Percentiles rank a stretch among this genome's conserved stretches.
Evolutionary conservation across 2,113 vertebrate genomes (phyloP).

Genomic region (Nycticebus coucang): DNA sequence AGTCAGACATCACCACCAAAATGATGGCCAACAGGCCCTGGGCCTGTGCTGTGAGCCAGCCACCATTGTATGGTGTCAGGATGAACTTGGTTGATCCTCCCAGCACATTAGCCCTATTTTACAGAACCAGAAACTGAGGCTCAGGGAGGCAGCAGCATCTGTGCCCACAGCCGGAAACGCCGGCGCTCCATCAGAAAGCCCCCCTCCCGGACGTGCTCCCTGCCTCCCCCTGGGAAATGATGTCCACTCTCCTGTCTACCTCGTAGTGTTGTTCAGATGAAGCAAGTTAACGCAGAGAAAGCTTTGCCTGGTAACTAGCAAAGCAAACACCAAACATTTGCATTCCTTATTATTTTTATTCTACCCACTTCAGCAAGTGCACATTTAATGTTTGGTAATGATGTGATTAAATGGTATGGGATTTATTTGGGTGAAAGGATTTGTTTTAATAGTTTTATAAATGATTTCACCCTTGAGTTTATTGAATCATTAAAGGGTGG

Average conservation of each 20-base stretch:
- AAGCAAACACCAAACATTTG: not conserved
- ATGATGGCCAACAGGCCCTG: fast-evolving
- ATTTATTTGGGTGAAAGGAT: conserved; percentile 33
- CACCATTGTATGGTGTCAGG: fast-evolving
- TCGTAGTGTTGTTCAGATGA: fast-evolving
- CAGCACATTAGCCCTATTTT: not conserved
- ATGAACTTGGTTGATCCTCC: not conserved
- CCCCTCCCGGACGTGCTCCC: fast-evolving
- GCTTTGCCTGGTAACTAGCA: fast-evolving
- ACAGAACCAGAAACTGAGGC: not conserved
- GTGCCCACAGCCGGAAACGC: fast-evolving
- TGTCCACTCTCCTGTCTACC: fast-evolving
- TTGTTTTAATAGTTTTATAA: conserved; percentile 15
- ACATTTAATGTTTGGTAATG: not conserved
- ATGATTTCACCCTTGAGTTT: conserved; percentile 5
- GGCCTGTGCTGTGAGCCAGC: fast-evolving
- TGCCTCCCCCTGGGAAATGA: fast-evolving
- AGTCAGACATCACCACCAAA: not conserved
- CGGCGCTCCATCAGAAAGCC: fast-evolving
- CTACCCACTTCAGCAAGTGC: fast-evolving
- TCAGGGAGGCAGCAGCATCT: not conserved
- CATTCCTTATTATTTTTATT: fast-evolving
- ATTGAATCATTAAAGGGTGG: conserved; percentile 18
- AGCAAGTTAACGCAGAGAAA: fast-evolving
- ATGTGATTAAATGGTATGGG: not conserved